Evolutionary conservation across 2,113 vertebrate genomes (phyloP).

Genomic region (Prietella phreatophila): DNA sequence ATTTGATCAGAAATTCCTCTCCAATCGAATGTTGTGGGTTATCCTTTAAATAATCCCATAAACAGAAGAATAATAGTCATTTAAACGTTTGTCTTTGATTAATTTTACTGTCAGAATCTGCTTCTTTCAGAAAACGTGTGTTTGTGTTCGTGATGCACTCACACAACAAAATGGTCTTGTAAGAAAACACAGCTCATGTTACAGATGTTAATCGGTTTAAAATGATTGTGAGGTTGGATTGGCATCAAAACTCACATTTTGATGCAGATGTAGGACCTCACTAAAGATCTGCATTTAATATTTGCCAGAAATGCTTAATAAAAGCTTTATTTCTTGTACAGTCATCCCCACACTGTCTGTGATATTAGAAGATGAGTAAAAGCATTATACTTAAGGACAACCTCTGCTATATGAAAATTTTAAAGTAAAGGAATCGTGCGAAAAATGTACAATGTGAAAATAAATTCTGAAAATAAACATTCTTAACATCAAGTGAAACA

Average conservation of each 20-base stretch:
- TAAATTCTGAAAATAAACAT: neutral
- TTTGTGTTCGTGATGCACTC: neutral
- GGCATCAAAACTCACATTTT: neutral
- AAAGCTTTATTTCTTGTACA: neutral
- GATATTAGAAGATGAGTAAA: neutral
- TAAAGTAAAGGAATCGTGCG: neutral
- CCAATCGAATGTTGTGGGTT: neutral
- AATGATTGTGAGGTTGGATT: conserved; percentile 13
- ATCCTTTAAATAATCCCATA: too few relatives aligned
- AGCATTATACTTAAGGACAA: neutral
- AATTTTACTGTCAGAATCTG: neutral
- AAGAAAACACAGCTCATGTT: conserved; percentile 16
- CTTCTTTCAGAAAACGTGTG: neutral
- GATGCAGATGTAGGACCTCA: neutral
- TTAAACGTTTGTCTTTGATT: neutral
- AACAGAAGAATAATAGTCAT: neutral
- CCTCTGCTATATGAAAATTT: neutral
- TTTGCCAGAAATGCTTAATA: neutral
- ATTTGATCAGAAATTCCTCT: neutral
- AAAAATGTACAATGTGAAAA: neutral
- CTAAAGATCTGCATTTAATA: neutral
- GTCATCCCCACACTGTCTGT: neutral
- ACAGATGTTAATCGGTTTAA: conserved; percentile 15
- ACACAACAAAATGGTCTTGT: conserved; percentile 10
- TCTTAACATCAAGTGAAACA: neutral